Evolutionary conservation across 1,140 invertebrate genomes (phyloP), one percentile per base, ranked within the genome.

Genomic region (Heliconius melpomene): DNA sequence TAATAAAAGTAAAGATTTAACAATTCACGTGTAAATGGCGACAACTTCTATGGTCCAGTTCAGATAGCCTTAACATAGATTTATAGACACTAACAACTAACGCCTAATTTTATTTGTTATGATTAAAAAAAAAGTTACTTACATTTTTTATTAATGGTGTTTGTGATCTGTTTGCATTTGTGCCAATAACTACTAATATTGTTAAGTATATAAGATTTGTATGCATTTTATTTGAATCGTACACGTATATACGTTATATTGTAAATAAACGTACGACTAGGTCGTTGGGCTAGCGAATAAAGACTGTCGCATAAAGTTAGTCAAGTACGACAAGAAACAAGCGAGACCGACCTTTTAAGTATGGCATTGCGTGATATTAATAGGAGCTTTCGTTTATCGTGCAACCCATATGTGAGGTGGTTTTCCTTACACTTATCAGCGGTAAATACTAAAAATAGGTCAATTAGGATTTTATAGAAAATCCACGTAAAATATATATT

Each of bases 111-210:
- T 16, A 26, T 11, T 50, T 73, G n/a, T 46, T 7, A 9, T 73
- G n/a, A 26, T 73, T 50, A 26, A 54, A 57, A 74, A 77, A n/a
- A 46, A 46, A 54, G 77, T 11, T 60, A 88, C 89, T 91, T 84
- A 91, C 91, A 80, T 89, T 91, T 86, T 89, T 92, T 86, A 92
- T 92, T 20, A 92, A 77, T 16, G 91, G 91, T 46, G 87, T 82
- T n/a, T 81, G 77, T n/a, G 84, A 77, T 74, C 83, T 83, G 57
- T 76, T 87, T 1, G 74, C 66, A 13, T n/a, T 72, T 9, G 74
- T 71, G 36, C 20, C 13, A 18, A 78, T 78, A 13, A 79, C 29
- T 11, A 76, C 8, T 1, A 66, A 66, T 29, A 66, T 66, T 16
- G 5, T 16, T 66, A 66, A 29, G 26, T 9, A 29, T 26, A 66